These are phyloP conservation scores for Automeris io DNA, from an alignment of 2,888 invertebrate species.

Conservation along the genomic window DNA sequence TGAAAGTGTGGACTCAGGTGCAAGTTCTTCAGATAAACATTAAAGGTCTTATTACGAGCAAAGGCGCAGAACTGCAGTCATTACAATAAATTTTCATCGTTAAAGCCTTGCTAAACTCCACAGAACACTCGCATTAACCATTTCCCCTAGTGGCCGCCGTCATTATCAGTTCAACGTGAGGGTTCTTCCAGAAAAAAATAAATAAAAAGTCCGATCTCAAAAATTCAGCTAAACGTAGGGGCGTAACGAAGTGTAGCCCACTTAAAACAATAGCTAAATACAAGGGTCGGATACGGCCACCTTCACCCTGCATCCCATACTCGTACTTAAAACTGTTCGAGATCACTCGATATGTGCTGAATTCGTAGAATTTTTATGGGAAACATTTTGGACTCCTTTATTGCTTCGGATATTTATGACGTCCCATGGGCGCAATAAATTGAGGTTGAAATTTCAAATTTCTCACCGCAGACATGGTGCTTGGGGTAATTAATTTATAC, in stretches of 20 bases:
- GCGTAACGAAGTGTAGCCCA: slow-evolving; percentile 72
- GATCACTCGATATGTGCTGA: slow-evolving; percentile 72
- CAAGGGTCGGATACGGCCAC: slow-evolving; percentile 56
- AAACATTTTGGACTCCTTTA: slow-evolving; percentile 54
- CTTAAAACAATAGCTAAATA: slow-evolving; percentile 76
- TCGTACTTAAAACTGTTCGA: slow-evolving; percentile 55
- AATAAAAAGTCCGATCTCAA: slow-evolving; percentile 59
- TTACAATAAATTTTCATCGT: slow-evolving; percentile 67
- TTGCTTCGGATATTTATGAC: slow-evolving; percentile 58
- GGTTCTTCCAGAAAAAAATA: slow-evolving; percentile 54
- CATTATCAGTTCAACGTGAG: slow-evolving; percentile 73
- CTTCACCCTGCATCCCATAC: slow-evolving; percentile 51
- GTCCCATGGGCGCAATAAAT: slow-evolving; percentile 52
- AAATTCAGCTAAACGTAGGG: slow-evolving; percentile 60
- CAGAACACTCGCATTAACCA: slow-evolving; percentile 33
- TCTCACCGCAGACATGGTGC: not conserved
- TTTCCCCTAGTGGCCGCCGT: slow-evolving; percentile 41
- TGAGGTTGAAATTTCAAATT: slow-evolving; percentile 30
- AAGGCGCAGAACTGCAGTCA: slow-evolving; percentile 53
- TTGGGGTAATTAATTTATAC: slow-evolving; percentile 3
- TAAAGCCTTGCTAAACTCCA: slow-evolving; percentile 49
- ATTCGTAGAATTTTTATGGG: slow-evolving; percentile 64
- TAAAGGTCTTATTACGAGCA: slow-evolving; percentile 53
- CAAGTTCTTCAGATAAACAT: slow-evolving; percentile 49
- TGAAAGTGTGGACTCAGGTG: slow-evolving; percentile 41